Percentiles rank a stretch among this genome's conserved stretches.
These are phyloP conservation scores for Tenualosa ilisha DNA, from an alignment of 2,797 vertebrate genomes.

Conservation along the genomic window DNA sequence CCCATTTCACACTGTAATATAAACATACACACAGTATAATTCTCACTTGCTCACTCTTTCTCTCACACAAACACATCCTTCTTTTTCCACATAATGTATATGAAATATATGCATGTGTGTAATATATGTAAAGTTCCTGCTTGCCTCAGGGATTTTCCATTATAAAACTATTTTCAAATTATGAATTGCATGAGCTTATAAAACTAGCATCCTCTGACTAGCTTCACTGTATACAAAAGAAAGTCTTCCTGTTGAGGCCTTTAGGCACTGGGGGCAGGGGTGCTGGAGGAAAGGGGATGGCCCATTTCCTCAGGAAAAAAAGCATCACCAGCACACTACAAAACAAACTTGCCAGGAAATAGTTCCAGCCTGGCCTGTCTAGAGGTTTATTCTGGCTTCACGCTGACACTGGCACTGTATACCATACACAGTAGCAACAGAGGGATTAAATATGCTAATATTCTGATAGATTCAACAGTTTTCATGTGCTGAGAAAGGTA, in stretches of 20 bases:
- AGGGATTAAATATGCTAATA: background rate
- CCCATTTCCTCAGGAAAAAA: constrained; percentile 66
- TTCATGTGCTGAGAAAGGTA: constrained; percentile 52
- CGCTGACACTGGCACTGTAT: background rate
- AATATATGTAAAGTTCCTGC: background rate
- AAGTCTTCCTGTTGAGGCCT: constrained; percentile 34
- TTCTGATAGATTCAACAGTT: constrained; percentile 30
- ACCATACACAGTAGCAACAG: background rate
- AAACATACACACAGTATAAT: background rate
- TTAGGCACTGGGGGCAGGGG: constrained; percentile 27
- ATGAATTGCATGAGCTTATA: background rate
- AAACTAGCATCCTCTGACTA: background rate
- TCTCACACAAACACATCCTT: background rate
- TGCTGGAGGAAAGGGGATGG: constrained; percentile 59
- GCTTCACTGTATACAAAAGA: background rate
- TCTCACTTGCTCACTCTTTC: background rate
- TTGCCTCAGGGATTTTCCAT: background rate
- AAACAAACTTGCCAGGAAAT: constrained; percentile 60
- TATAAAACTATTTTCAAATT: background rate
- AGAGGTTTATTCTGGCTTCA: constrained; percentile 34
- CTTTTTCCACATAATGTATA: too few species aligned
- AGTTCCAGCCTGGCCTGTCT: constrained; percentile 49
- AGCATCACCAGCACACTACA: constrained; percentile 60
- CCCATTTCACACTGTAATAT: background rate
- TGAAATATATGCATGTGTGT: too few species aligned